These are phyloP conservation scores for Scaptomyza cyrtandrae DNA, from an alignment of 2,888 invertebrate species.

Conservation along the genomic window DNA sequence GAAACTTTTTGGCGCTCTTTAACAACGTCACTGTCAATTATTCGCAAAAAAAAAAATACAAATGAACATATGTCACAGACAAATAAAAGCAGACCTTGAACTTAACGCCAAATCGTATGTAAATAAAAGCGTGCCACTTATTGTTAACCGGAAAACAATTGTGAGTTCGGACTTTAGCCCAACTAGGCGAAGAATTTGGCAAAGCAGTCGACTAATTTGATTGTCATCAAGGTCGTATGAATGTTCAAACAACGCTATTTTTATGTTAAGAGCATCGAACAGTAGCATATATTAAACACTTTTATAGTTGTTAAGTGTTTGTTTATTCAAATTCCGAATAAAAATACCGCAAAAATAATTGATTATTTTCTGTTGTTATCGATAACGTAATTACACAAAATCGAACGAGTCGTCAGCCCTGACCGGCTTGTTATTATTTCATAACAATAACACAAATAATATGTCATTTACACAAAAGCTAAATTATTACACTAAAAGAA, in stretches of 20 bases:
- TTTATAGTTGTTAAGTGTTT: not conserved
- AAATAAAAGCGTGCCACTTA: conserved; percentile 49
- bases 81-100: conserved; percentile 57
- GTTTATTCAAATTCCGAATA: conserved; percentile 4
- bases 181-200: conserved; percentile 51
- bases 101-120: conserved; percentile 61
- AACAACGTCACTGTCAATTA: conserved; percentile 63
- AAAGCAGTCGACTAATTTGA: conserved; percentile 36
- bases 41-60: conserved; percentile 15
- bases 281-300: conserved; percentile 34
- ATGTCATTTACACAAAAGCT: conserved; percentile 76
- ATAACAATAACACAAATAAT: conserved; percentile 56
- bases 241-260: conserved; percentile 35
- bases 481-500: conserved; percentile 70
- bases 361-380: not conserved
- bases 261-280: conserved; percentile 18
- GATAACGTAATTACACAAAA: conserved; percentile 9
- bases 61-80: conserved; percentile 6
- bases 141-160: conserved; percentile 64
- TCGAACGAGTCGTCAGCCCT: conserved; percentile 24
- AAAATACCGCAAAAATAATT: conserved; percentile 21
- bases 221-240: conserved; percentile 29
- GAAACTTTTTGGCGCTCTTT: conserved; percentile 64
- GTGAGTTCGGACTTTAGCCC: conserved; percentile 24
- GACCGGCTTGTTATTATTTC: conserved; percentile 49